Conservation (phyloP, 2,888 invertebrate genomes). For the Andrena minutula region DNA sequence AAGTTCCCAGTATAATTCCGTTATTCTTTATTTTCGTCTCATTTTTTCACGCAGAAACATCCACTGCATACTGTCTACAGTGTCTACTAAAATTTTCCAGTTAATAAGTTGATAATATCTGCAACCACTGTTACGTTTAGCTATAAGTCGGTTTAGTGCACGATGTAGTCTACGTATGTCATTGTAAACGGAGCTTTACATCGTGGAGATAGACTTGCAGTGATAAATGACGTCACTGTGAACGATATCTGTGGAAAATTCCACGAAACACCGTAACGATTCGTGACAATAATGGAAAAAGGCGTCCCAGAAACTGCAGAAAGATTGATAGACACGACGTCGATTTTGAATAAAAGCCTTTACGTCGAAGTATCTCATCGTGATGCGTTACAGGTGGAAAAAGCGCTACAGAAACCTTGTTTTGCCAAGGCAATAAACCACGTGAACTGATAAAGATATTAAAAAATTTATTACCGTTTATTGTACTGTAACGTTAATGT, state of each 20-base stretch:
- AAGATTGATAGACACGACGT: background rate
- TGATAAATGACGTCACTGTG: slow-evolving; percentile 58
- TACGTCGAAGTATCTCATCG: background rate
- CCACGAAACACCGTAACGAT: slow-evolving; percentile 57
- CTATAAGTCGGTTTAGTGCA: slow-evolving; percentile 10
- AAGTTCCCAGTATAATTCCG: too few species aligned
- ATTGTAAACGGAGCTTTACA: slow-evolving; percentile 44
- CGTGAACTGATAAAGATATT: background rate
- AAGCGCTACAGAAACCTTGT: background rate
- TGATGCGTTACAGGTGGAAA: background rate
- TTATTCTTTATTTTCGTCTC: too few species aligned
- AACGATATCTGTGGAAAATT: slow-evolving; percentile 71
- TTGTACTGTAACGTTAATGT: background rate
- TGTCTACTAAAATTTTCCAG: background rate
- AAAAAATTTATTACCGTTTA: background rate
- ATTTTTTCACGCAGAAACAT: too few species aligned
- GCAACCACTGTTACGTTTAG: background rate
- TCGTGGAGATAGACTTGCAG: slow-evolving; percentile 49
- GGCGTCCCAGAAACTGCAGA: background rate
- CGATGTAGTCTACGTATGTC: background rate
- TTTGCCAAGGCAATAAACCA: background rate
- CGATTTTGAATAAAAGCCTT: background rate
- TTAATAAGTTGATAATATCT: background rate
- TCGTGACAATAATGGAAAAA: slow-evolving; percentile 41
- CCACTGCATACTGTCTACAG: too few species aligned